Evolutionary conservation across 2,797 vertebrate species (phyloP).

Genomic region (Sebastolobus altivelis): DNA sequence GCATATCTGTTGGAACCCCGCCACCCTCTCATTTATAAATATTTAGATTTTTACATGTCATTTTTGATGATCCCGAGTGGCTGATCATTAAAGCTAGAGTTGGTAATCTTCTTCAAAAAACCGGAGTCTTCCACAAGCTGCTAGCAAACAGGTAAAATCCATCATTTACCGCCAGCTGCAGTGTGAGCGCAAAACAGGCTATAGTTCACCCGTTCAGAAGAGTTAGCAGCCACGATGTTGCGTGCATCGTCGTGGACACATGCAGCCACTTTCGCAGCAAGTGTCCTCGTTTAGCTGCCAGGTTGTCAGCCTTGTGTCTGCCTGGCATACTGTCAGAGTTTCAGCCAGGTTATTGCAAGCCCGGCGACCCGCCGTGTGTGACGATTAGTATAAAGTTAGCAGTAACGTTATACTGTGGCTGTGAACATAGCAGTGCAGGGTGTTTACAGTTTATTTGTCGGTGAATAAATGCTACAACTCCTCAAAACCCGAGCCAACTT

Average conservation of each 20-base stretch:
- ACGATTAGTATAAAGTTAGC: background rate
- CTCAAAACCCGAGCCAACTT: background rate
- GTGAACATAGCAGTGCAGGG: background rate
- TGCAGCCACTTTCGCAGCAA: too few relatives aligned
- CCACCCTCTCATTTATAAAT: background rate
- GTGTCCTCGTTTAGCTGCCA: background rate
- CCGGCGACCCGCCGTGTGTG: background rate
- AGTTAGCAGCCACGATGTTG: too few relatives aligned
- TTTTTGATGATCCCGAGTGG: background rate
- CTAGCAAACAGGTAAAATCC: background rate
- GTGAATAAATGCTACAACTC: background rate
- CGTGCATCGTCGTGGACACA: too few relatives aligned
- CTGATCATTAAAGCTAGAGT: background rate
- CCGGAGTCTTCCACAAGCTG: too few relatives aligned
- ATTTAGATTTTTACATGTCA: background rate
- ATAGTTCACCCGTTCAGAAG: too few relatives aligned
- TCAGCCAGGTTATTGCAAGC: background rate
- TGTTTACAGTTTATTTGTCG: background rate
- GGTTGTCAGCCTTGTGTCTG: background rate
- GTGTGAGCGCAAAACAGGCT: fast-evolving
- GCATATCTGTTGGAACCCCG: background rate
- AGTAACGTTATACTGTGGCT: background rate
- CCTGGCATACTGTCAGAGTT: background rate
- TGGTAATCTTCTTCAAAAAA: too few relatives aligned
- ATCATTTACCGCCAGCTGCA: background rate